phyloP scores from a whole-genome alignment of 2,888 invertebrate genomes.

The Cistogaster globosa region DNA sequence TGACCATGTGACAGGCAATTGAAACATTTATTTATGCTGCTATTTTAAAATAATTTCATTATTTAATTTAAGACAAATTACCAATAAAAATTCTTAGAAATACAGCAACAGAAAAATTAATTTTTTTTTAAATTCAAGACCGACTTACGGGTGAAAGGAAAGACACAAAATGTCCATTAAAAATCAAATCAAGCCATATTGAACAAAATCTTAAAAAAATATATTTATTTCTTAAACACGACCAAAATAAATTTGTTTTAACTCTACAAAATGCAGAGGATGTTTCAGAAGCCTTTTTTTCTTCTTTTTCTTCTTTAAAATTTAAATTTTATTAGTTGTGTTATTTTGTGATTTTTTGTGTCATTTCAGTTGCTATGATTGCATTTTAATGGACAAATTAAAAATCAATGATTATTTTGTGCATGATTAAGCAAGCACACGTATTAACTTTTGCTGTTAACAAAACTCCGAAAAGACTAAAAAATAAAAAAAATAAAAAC shows the following conservation, averaged over 20 bases:
- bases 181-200: conserved; percentile 35
- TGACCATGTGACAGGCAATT: too few species aligned
- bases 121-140: too few species aligned
- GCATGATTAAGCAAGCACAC: conserved; percentile 74
- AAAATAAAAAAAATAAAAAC: conserved; percentile 44
- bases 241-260: conserved; percentile 6
- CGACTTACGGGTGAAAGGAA: background rate
- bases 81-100: too few species aligned
- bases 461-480: too few species aligned
- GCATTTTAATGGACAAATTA: conserved; percentile 82
- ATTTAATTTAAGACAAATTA: too few species aligned
- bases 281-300: conserved; percentile 22
- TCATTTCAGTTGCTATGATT: conserved; percentile 77
- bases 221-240: too few species aligned
- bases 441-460: conserved; percentile 66
- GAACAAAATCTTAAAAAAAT: too few species aligned
- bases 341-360: conserved; percentile 33
- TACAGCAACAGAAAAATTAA: too few species aligned
- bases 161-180: background rate
- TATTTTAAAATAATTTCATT: too few species aligned
- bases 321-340: conserved; percentile 1
- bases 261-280: conserved; percentile 56
- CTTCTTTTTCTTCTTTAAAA: background rate
- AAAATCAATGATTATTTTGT: conserved; percentile 77
- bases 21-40: too few species aligned